These are phyloP conservation scores for Hypomesus transpacificus DNA, from an alignment of 2,113 vertebrate species.

Conservation along the genomic window DNA sequence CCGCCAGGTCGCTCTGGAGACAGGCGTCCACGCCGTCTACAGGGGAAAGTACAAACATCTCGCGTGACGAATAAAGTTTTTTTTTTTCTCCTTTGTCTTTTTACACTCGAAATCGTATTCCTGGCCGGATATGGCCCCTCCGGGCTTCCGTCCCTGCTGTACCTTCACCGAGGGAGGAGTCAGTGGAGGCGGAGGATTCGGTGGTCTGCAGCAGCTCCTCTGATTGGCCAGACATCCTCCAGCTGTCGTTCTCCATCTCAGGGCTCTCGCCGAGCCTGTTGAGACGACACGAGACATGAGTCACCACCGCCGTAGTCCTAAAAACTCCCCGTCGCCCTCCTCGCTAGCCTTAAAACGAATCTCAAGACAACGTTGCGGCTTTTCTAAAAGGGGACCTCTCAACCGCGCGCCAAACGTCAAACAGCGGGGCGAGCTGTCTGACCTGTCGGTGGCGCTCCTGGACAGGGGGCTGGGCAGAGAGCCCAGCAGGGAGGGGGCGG, in stretches of 20 bases:
- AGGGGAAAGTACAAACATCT: not conserved
- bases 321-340: too few species aligned
- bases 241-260: slow-evolving; percentile 76
- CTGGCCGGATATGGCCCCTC: too few species aligned
- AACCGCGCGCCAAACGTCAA: not conserved
- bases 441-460: slow-evolving; percentile 81
- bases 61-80: too few species aligned
- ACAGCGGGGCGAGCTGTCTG: not conserved
- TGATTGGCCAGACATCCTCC: slow-evolving; percentile 71
- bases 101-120: too few species aligned
- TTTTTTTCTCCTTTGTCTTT: too few species aligned
- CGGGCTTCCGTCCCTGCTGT: slow-evolving; percentile 22
- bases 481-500: not conserved
- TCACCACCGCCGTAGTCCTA: too few species aligned
- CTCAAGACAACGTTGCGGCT: too few species aligned
- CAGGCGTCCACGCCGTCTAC: slow-evolving; percentile 80
- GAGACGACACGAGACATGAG: not conserved
- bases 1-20: slow-evolving; percentile 74
- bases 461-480: slow-evolving; percentile 59
- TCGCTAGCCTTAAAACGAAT: too few species aligned
- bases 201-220: slow-evolving; percentile 79
- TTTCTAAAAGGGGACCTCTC: too few species aligned
- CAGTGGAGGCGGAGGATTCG: slow-evolving; percentile 76
- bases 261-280: slow-evolving; percentile 63
- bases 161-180: slow-evolving; percentile 85